Evolutionary conservation across 2,888 invertebrate species (phyloP).

Genomic region (Chrysotoxum bicinctum): DNA sequence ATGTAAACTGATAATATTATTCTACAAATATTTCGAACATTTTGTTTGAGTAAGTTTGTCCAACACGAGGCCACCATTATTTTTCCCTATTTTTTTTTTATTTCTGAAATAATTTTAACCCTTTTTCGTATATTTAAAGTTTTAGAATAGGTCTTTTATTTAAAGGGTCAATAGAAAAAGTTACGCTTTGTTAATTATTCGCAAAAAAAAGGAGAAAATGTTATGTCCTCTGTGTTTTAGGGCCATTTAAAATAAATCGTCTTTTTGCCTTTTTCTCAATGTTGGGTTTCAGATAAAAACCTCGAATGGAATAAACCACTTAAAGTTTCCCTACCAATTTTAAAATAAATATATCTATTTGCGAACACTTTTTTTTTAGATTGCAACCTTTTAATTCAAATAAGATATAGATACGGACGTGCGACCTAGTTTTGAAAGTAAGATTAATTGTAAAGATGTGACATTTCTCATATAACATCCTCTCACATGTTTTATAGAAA

Average conservation of each 20-base stretch:
- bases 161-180: conserved; percentile 10
- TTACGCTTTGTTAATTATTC: conserved; percentile 18
- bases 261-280: conserved; percentile 4
- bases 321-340: conserved; percentile 1
- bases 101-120: not conserved
- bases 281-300: conserved; percentile 5
- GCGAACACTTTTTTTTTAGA: not conserved
- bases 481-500: conserved; percentile 3
- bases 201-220: not conserved
- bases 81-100: not conserved
- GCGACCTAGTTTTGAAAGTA: not conserved
- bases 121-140: not conserved
- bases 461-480: conserved; percentile 1
- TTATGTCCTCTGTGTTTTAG: conserved; percentile 1
- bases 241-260: conserved; percentile 20
- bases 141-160: not conserved
- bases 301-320: conserved; percentile 2
- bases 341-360: not conserved
- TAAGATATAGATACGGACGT: not conserved
- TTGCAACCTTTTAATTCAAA: not conserved
- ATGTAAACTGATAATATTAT: too few relatives aligned
- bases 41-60: too few relatives aligned
- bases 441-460: not conserved
- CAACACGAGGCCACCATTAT: too few relatives aligned
- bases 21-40: too few relatives aligned